Evolutionary conservation across 2,888 invertebrate species (phyloP).

Genomic region (Habroteleia sp.): DNA sequence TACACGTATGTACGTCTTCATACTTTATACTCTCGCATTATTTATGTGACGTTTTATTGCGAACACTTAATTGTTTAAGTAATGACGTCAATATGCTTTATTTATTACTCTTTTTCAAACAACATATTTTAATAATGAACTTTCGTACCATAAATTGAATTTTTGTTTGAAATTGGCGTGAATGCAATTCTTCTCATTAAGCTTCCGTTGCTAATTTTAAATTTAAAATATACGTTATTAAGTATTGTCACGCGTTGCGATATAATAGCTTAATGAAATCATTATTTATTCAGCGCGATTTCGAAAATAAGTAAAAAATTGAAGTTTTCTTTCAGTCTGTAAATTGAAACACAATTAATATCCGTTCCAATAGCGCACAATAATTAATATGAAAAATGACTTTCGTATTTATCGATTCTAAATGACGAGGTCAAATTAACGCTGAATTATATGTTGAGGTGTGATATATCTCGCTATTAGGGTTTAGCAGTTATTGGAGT

Average conservation of each 20-base stretch:
- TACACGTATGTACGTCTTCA: conserved; percentile 23
- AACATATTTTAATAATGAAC: no score
- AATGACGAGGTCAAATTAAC: conserved; percentile 30
- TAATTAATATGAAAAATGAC: conserved; percentile 25
- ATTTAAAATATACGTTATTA: no score
- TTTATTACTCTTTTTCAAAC: conserved; percentile 18
- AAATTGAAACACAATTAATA: conserved; percentile 9
- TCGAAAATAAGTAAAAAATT: no score
- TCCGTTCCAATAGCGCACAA: conserved; percentile 3
- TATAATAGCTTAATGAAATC: no score
- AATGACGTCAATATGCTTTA: conserved; percentile 67
- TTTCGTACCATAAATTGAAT: no score
- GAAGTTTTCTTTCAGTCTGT: no score
- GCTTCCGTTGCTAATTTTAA: no score
- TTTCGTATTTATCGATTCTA: conserved; percentile 34
- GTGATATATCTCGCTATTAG: conserved; percentile 31
- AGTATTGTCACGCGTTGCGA: no score
- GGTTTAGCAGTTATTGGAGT: conserved; percentile 31
- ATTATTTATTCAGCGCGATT: no score
- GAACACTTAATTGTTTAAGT: conserved; percentile 80
- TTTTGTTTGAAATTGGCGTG: no score
- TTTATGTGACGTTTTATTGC: conserved; percentile 80
- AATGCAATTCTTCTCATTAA: no score
- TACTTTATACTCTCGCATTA: conserved; percentile 62
- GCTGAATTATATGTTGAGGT: conserved; percentile 9